phyloP scores from a whole-genome alignment of 1,140 invertebrate species.

The Drosophila sechellia region DNA sequence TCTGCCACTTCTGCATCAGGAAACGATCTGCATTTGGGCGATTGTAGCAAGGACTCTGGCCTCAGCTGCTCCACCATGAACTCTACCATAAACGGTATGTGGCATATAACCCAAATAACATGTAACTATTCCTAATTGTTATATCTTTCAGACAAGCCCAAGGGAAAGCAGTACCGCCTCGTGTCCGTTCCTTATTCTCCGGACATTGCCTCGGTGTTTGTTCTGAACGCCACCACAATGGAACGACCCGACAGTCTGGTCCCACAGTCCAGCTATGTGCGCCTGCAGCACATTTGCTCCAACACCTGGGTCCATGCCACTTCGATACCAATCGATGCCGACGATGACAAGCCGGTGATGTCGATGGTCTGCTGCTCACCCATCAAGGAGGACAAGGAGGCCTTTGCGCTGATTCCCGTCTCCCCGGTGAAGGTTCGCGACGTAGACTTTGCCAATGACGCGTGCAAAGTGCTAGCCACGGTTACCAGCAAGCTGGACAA shows the following conservation, averaged over 20 bases:
- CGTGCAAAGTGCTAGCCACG: conserved; percentile 95
- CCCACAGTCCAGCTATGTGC: conserved; percentile 97
- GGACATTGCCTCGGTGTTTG: conserved; percentile 97
- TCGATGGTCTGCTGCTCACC: conserved; percentile 96
- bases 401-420: conserved; percentile 98
- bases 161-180: conserved; percentile 90
- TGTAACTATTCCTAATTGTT: neutral
- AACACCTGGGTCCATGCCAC: conserved; percentile 99
- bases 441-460: conserved; percentile 99
- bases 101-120: too few relatives aligned
- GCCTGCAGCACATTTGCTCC: conserved; percentile 95
- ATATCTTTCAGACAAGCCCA: conserved; percentile 61
- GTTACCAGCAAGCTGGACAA: conserved; percentile 94
- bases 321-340: conserved; percentile 96
- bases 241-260: conserved; percentile 95
- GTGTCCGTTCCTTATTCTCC: conserved; percentile 96
- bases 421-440: conserved; percentile 98
- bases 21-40: conserved; percentile 55
- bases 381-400: conserved; percentile 99
- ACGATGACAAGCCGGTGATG: conserved; percentile 99
- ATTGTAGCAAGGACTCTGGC: conserved; percentile 73
- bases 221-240: conserved; percentile 93
- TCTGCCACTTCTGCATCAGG: conserved; percentile 16
- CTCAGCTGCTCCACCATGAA: conserved; percentile 54
- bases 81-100: conserved; percentile 65